Evolutionary conservation across 2,888 invertebrate species (phyloP).

Genomic region (Pollenia labialis): DNA sequence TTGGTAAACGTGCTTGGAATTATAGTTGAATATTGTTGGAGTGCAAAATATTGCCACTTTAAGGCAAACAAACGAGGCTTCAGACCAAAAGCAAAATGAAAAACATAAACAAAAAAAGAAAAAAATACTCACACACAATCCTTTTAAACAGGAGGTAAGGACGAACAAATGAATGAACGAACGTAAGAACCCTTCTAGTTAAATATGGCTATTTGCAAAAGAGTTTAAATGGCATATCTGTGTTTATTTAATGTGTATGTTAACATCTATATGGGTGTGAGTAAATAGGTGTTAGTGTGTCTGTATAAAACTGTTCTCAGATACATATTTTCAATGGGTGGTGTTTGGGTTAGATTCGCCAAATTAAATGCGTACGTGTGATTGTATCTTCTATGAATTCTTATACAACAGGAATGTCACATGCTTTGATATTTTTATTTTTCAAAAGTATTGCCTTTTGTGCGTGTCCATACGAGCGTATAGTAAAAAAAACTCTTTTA

Average conservation of each 20-base stretch:
- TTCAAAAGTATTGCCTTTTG: conserved; percentile 1
- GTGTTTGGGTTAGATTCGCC: background rate
- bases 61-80: conserved; percentile 62
- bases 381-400: background rate
- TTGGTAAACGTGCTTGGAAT: conserved; percentile 70
- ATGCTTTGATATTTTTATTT: conserved; percentile 19
- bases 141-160: background rate
- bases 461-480: background rate
- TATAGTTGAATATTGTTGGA: conserved; percentile 65
- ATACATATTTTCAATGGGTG: conserved; percentile 22
- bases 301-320: background rate
- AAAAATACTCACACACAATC: background rate
- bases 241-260: conserved; percentile 65
- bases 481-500: conserved; percentile 1
- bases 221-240: conserved; percentile 66
- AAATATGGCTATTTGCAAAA: conserved; percentile 62
- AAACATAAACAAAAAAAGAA: background rate
- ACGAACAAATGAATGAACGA: conserved; percentile 10
- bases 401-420: conserved; percentile 30
- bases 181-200: conserved; percentile 66
- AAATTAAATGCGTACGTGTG: background rate
- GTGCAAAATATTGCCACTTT: conserved; percentile 72
- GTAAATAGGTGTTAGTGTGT: conserved; percentile 6
- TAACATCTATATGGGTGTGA: conserved; percentile 1
- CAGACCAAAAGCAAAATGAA: conserved; percentile 21